Conservation (phyloP, 2,888 invertebrate genomes). For the Euphydryas editha region DNA sequence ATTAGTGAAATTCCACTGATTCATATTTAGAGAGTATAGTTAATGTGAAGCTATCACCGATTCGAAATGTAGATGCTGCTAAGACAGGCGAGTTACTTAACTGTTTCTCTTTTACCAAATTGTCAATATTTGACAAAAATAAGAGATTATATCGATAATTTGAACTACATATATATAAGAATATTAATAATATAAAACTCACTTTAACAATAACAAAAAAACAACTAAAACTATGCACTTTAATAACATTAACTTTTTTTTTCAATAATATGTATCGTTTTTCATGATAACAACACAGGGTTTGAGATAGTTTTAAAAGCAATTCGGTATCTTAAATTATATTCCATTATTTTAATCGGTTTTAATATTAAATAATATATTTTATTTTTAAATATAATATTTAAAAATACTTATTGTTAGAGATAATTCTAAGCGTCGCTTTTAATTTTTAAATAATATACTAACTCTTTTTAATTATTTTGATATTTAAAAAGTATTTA, state of each 20-base stretch:
- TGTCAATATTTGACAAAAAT: too few species aligned
- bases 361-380: slow-evolving; percentile 20
- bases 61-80: not conserved
- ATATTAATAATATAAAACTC: too few species aligned
- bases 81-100: not conserved
- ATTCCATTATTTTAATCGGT: slow-evolving; percentile 15
- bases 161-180: not conserved
- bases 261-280: slow-evolving; percentile 13
- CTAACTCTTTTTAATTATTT: not conserved
- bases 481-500: not conserved
- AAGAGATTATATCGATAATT: too few species aligned
- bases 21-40: too few species aligned
- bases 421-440: slow-evolving; percentile 21
- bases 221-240: too few species aligned
- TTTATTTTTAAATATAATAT: slow-evolving; percentile 8
- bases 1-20: too few species aligned
- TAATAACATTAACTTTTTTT: not conserved
- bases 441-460: slow-evolving; percentile 10
- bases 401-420: not conserved
- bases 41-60: not conserved
- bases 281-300: slow-evolving; percentile 12
- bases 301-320: slow-evolving; percentile 27
- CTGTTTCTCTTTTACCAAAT: not conserved
- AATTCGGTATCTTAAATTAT: slow-evolving; percentile 19
- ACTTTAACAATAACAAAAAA: too few species aligned